These are phyloP conservation scores for Choloepus hoffmanni DNA, from an alignment of 2,113 vertebrate genomes.

Conservation along the genomic window DNA sequence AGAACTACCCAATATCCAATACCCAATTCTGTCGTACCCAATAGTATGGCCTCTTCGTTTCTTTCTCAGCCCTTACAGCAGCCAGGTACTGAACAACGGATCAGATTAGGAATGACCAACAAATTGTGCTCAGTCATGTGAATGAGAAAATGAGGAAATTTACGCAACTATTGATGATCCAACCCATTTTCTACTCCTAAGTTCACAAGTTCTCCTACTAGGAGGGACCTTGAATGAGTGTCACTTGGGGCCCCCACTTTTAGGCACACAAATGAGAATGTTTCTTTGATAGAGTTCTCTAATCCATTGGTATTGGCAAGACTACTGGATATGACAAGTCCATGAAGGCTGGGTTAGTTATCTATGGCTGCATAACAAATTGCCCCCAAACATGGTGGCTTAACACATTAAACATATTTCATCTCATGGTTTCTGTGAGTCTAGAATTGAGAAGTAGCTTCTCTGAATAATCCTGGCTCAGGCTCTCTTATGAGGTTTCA, in stretches of 20 bases:
- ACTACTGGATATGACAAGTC: background rate
- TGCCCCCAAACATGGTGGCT: background rate
- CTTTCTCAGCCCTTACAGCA: background rate
- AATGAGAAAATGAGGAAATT: conserved; percentile 29
- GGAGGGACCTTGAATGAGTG: background rate
- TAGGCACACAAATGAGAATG: background rate
- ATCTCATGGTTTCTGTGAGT: background rate
- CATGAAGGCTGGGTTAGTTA: conserved; percentile 6
- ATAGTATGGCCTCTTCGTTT: background rate
- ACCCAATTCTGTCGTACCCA: background rate
- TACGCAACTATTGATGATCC: background rate
- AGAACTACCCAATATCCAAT: background rate
- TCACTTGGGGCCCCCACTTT: background rate
- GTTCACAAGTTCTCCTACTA: background rate
- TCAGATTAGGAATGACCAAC: background rate
- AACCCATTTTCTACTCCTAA: background rate
- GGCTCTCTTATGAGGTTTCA: background rate
- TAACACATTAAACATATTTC: background rate
- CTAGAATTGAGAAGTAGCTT: background rate
- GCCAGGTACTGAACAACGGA: conserved; percentile 15
- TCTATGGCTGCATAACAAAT: background rate
- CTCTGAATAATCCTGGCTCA: background rate
- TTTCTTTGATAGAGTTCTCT: conserved; percentile 41
- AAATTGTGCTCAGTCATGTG: conserved; percentile 32
- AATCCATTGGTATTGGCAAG: background rate